Evolutionary conservation across 2,797 vertebrate species (phyloP).

Genomic region (Acanthopagrus latus): DNA sequence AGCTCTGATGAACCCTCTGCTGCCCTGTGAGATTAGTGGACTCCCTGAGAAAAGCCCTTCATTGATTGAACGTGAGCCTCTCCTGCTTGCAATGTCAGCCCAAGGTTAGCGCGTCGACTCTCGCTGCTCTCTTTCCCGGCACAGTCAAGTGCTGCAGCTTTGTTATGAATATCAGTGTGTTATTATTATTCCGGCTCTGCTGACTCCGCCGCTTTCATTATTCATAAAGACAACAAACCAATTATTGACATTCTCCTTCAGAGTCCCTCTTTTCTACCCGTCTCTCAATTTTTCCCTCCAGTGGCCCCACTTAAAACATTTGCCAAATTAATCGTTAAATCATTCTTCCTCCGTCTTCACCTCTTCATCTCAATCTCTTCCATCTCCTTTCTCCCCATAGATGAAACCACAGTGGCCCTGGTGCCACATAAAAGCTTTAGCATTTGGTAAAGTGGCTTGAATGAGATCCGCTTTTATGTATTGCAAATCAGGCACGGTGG

Average conservation of each 20-base stretch:
- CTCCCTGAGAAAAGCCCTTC: conserved; percentile 82
- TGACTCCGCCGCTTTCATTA: conserved; percentile 59
- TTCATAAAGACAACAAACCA: conserved; percentile 64
- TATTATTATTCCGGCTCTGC: conserved; percentile 65
- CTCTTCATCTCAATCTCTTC: conserved; percentile 42
- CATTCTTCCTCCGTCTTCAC: conserved; percentile 32
- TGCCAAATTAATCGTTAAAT: conserved; percentile 67
- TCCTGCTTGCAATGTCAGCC: conserved; percentile 78
- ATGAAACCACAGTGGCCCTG: conserved; percentile 57
- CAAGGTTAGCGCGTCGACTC: conserved; percentile 73
- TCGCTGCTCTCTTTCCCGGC: conserved; percentile 14
- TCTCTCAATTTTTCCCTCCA: conserved; percentile 30
- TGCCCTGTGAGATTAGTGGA: conserved; percentile 84
- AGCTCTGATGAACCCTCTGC: conserved; percentile 78
- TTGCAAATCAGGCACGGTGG: conserved; percentile 53
- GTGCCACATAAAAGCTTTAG: conserved; percentile 63
- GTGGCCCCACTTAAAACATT: conserved; percentile 50
- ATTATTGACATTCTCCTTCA: conserved; percentile 62
- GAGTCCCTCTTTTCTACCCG: conserved; percentile 20
- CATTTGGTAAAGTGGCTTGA: conserved; percentile 62
- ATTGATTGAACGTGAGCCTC: conserved; percentile 77
- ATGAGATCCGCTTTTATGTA: conserved; percentile 67
- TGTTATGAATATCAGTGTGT: conserved; percentile 62
- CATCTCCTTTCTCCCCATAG: conserved; percentile 32
- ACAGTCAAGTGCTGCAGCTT: conserved; percentile 54